Percentiles rank a stretch among this genome's conserved stretches.
Conservation (phyloP, 37 sponge, comb jelly and placozoan genomes). For the Geodia barretti region DNA sequence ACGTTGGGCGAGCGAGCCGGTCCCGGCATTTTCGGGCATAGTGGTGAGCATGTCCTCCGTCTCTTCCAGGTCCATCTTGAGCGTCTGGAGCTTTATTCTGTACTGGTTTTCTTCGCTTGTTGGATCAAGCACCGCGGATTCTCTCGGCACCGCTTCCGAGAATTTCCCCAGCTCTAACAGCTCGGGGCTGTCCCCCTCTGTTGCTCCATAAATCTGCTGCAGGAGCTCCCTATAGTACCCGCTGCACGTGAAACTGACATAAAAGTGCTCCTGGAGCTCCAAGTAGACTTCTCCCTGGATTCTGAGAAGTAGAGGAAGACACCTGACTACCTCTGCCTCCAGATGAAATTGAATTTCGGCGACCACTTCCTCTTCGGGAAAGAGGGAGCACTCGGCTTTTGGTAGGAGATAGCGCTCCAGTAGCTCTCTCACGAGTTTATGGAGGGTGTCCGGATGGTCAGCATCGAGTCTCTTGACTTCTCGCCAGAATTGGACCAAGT, state of each 20-base stretch:
- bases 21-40: conserved; percentile 23
- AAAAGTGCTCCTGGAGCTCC: conserved; percentile 58
- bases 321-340: neutral
- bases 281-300: conserved; percentile 33
- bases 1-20: conserved; percentile 25
- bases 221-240: conserved; percentile 50
- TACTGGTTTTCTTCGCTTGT: conserved; percentile 26
- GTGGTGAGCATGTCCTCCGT: conserved; percentile 21
- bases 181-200: neutral
- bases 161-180: neutral
- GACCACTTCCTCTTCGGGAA: conserved; percentile 20
- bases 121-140: conserved; percentile 3
- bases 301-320: neutral
- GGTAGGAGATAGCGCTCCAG: conserved; percentile 19
- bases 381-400: conserved; percentile 1
- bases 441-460: neutral
- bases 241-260: conserved; percentile 55
- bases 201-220: neutral
- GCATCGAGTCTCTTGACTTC: conserved; percentile 1
- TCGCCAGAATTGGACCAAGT: conserved; percentile 55
- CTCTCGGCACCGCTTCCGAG: neutral
- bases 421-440: conserved; percentile 1
- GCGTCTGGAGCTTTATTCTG: conserved; percentile 38
- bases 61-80: conserved; percentile 43
- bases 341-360: conserved; percentile 10